Conservation (phyloP, 2,888 invertebrate species). For the Scrobipalpa atriplicella region DNA sequence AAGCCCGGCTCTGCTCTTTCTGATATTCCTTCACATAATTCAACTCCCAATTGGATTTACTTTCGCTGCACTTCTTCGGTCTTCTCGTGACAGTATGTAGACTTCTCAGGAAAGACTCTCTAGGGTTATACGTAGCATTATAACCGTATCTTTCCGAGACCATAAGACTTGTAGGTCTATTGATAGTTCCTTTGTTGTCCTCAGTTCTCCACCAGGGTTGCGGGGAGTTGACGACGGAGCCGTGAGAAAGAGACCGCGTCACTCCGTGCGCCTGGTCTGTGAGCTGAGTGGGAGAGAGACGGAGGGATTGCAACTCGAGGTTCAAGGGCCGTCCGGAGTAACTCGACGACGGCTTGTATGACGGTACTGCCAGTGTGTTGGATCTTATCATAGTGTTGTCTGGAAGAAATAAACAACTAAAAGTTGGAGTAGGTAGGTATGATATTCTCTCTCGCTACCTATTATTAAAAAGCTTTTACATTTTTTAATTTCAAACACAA, state of each 20-base stretch:
- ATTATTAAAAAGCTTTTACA: too few relatives aligned
- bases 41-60: constrained; percentile 77
- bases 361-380: constrained; percentile 77
- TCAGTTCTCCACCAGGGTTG: constrained; percentile 78
- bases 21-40: constrained; percentile 77
- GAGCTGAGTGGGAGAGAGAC: constrained; percentile 69
- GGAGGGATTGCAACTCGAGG: constrained; percentile 66
- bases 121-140: constrained; percentile 57
- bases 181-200: constrained; percentile 71
- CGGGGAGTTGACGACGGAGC: constrained; percentile 82
- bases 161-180: constrained; percentile 82
- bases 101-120: constrained; percentile 72
- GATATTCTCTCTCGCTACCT: too few relatives aligned
- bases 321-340: constrained; percentile 66
- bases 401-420: constrained; percentile 48
- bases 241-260: constrained; percentile 85
- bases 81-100: constrained; percentile 75
- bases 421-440: too few relatives aligned
- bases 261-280: constrained; percentile 73
- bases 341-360: constrained; percentile 72
- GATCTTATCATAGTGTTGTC: constrained; percentile 80
- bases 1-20: constrained; percentile 67
- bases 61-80: constrained; percentile 73
- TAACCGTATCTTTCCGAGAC: constrained; percentile 79
- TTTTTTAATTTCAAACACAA: too few relatives aligned